Percentiles rank a stretch among this genome's conserved stretches.
Conservation (phyloP, 1,140 invertebrate species). For the Drosophila quadrilineata region DNA sequence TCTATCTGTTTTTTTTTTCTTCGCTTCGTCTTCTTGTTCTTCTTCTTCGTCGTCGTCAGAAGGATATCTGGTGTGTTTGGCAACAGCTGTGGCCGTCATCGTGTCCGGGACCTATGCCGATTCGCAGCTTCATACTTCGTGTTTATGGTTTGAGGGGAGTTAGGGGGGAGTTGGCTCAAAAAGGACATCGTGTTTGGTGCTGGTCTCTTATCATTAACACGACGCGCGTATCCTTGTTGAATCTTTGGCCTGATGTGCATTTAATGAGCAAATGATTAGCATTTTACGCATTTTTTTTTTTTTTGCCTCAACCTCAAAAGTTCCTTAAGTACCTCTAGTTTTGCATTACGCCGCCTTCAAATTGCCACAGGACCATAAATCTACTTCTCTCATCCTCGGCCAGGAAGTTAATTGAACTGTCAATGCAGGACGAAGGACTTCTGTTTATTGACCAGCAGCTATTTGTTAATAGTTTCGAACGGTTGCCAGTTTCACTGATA, state of each 20-base stretch:
- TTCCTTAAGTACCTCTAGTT: conserved; percentile 32
- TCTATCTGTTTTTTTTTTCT: conserved; percentile 17
- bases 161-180: neutral
- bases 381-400: neutral
- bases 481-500: conserved; percentile 25
- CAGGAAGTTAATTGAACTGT: conserved; percentile 52
- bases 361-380: conserved; percentile 5
- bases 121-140: neutral
- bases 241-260: conserved; percentile 58
- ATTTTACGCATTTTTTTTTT: conserved; percentile 47
- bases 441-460: conserved; percentile 20
- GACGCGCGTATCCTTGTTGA: neutral
- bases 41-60: neutral
- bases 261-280: conserved; percentile 78
- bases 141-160: neutral
- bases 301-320: neutral
- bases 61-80: no score
- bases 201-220: conserved; percentile 70
- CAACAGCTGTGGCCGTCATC: conserved; percentile 54
- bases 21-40: neutral
- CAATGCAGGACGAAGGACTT: no score
- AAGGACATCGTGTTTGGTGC: neutral
- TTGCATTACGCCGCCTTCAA: conserved; percentile 4
- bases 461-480: conserved; percentile 16
- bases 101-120: conserved; percentile 28